These are phyloP conservation scores for Otocyon megalotis DNA, from an alignment of 2,113 vertebrate species.

Conservation along the genomic window DNA sequence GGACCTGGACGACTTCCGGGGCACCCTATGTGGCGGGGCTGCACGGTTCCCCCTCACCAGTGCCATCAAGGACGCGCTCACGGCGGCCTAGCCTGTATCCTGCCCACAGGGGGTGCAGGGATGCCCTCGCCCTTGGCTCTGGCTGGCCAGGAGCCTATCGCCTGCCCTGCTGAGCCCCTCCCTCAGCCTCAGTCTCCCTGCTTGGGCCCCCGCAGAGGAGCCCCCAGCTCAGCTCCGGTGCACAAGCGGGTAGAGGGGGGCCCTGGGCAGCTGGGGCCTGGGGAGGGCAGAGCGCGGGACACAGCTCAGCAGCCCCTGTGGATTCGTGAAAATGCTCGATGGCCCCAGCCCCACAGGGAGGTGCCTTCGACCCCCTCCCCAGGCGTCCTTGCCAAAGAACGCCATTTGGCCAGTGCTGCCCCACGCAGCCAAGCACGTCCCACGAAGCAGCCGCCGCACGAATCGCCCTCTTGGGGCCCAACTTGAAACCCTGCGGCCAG, in stretches of 20 bases:
- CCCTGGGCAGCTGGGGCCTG: not conserved
- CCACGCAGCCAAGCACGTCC: not conserved
- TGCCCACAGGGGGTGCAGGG: not conserved
- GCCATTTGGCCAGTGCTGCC: not conserved
- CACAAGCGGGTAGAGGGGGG: not conserved
- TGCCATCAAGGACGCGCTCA: constrained; percentile 86
- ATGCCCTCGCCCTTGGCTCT: not conserved
- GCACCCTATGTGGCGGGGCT: constrained; percentile 87
- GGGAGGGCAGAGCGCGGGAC: no score
- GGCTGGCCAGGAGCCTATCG: not conserved
- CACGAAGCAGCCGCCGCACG: not conserved
- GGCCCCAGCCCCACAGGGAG: not conserved
- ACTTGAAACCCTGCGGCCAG: not conserved
- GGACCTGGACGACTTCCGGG: constrained; percentile 91
- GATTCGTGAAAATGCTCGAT: not conserved
- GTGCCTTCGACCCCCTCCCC: not conserved
- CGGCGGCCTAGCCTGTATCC: constrained; percentile 55
- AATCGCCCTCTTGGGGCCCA: not conserved
- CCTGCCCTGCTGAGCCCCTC: not conserved
- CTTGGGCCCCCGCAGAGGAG: not conserved
- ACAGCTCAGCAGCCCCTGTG: rapidly evolving
- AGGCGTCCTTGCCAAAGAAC: not conserved
- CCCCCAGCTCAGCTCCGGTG: not conserved
- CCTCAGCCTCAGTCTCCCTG: not conserved
- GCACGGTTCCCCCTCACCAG: constrained; percentile 89